phyloP scores from a whole-genome alignment of 2,113 vertebrate species.

The Pica pica region DNA sequence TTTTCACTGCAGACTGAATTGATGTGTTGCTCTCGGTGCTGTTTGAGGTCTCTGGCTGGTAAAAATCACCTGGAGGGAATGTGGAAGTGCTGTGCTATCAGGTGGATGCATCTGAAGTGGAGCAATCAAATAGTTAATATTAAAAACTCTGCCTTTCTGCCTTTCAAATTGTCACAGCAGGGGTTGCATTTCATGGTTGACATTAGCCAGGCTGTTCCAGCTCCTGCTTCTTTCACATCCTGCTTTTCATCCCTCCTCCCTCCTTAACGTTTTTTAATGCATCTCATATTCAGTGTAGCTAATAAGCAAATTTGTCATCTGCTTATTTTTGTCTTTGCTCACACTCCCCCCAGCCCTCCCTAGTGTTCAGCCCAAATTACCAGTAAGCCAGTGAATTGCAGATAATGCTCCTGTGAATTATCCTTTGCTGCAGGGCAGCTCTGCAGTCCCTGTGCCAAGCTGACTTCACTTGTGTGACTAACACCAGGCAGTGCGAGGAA shows the following conservation, averaged over 20 bases:
- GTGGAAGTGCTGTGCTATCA: background rate
- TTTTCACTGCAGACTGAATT: background rate
- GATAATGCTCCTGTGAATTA: slow-evolving; percentile 1
- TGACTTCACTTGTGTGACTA: background rate
- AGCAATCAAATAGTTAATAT: background rate
- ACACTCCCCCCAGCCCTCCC: background rate
- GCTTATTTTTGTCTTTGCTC: slow-evolving; percentile 3
- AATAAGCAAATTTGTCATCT: slow-evolving; percentile 34
- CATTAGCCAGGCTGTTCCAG: background rate
- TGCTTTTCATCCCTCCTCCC: background rate
- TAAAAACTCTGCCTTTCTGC: background rate
- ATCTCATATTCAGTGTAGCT: background rate
- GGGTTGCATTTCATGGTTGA: slow-evolving; percentile 20
- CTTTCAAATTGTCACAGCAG: background rate
- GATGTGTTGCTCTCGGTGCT: background rate
- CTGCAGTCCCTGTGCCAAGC: background rate
- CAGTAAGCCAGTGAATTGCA: background rate
- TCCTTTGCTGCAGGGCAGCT: slow-evolving; percentile 27
- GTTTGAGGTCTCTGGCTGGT: background rate
- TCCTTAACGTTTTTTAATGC: background rate
- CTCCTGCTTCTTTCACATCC: slow-evolving; percentile 10
- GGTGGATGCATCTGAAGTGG: background rate
- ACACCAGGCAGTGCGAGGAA: background rate
- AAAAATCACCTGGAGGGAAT: background rate
- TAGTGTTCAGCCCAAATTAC: background rate